A percentile compares a stretch with the other conserved stretches of the same genome.
phyloP scores from a whole-genome alignment of 2,113 vertebrate species.

The Scomber scombrus region DNA sequence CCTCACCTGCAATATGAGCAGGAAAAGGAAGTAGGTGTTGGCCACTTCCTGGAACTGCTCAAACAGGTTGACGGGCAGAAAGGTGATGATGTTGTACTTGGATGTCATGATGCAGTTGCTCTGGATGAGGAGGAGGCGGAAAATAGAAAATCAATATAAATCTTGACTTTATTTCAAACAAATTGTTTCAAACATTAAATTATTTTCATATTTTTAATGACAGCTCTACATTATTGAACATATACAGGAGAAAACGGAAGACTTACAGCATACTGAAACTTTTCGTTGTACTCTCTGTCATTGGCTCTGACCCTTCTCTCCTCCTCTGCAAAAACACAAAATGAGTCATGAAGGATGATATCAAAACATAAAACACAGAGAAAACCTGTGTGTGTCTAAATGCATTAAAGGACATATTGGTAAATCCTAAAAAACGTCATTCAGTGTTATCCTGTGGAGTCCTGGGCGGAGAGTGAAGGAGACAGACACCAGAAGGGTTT shows the following conservation, averaged over 20 bases:
- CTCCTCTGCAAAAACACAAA: slow-evolving; percentile 88
- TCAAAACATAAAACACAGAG: background rate
- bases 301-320: slow-evolving; percentile 92
- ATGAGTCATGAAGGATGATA: slow-evolving; percentile 10
- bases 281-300: slow-evolving; percentile 94
- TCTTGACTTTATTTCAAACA: background rate
- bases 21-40: slow-evolving; percentile 97
- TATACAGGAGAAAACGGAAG: background rate
- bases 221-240: background rate
- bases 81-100: slow-evolving; percentile 95
- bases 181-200: background rate
- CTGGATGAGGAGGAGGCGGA: slow-evolving; percentile 70
- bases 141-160: background rate
- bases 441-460: background rate
- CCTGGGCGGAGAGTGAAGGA: slow-evolving; percentile 1
- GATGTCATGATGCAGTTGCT: slow-evolving; percentile 98
- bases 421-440: slow-evolving; percentile 2
- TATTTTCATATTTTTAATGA: too few species aligned
- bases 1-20: slow-evolving; percentile 95
- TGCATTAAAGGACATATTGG: background rate
- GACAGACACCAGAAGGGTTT: background rate
- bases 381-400: background rate
- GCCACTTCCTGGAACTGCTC: slow-evolving; percentile 99
- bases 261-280: slow-evolving; percentile 95
- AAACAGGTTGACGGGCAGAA: slow-evolving; percentile 97